Evolutionary conservation across 64 coral and sea anemone species (phyloP), one percentile per base, ranked within the genome.

Genomic region (Platygyra sinensis): DNA sequence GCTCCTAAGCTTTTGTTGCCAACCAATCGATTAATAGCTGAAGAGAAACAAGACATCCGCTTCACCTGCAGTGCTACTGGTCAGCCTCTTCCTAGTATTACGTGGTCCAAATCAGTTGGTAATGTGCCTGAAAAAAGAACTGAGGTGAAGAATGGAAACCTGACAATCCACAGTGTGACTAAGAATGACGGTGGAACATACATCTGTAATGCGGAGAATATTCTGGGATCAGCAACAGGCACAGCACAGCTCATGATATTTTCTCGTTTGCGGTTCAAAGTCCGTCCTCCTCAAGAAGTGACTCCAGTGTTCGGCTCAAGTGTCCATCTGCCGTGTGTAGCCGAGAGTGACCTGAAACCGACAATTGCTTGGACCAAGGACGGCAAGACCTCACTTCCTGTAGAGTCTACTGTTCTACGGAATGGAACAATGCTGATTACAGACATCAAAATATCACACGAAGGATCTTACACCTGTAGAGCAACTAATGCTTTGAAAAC

Each of bases 311-410:
- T 29, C 25, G 83, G 84, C 1, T 13, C n/a, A n/a, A 87, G 83
- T 8, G 46, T 93, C 0, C 50, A 67, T 31, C 39, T 93, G 30
- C 16, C 77, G 30, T 93, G 91, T 69, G 52, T 28, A 30, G 83
- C 86, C 52, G 79, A 78, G 50, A 67, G 91, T 80, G 75, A 73
- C 13, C 84, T 49, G 51, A 51, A 25, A 83, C 83, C 52, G 1
- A 76, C 52, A 2, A 78, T 93, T 60, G 60, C 91, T 9, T 93
- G 91, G 91, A 87, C 74, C 62, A 77, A 78, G 63, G 72, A 72
- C 10, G 67, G 67, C 25, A 8, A 8, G 27, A n/a, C n/a, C 0
- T 72, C 24, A 30, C 24, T 72, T n/a, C 24, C 24, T 72, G 67
- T 72, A 12, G 67, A 72, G 9, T 30, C 20, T 12, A 12, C 10